Percentiles rank a stretch among this genome's conserved stretches.
phyloP scores from a whole-genome alignment of 1,140 invertebrate genomes.

The Schmidtea mediterranea region DNA sequence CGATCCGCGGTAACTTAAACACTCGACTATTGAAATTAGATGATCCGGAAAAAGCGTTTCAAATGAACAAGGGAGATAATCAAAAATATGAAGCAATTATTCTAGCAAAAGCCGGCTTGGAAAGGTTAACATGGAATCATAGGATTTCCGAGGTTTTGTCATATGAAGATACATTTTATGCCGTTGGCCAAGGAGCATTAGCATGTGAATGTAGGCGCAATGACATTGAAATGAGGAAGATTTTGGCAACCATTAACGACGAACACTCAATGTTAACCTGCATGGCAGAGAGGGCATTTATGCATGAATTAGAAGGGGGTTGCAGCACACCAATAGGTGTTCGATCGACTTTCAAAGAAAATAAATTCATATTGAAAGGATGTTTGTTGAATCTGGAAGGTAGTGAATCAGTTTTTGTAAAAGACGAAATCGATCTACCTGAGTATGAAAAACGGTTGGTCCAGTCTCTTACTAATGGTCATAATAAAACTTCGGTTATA shows the following conservation, averaged over 20 bases:
- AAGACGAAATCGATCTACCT: too few relatives aligned
- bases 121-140: constrained; percentile 55
- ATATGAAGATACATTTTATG: constrained; percentile 46
- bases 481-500: too few relatives aligned
- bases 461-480: too few relatives aligned
- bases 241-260: neutral
- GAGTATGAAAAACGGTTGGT: too few relatives aligned
- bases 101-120: constrained; percentile 58
- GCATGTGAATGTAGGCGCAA: constrained; percentile 60
- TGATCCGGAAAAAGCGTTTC: neutral
- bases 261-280: neutral
- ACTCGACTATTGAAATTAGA: constrained; percentile 50
- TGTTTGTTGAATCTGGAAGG: too few relatives aligned
- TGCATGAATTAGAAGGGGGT: neutral
- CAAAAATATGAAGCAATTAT: constrained; percentile 37
- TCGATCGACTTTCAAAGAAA: too few relatives aligned
- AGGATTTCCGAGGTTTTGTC: constrained; percentile 48
- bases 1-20: constrained; percentile 37
- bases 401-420: too few relatives aligned
- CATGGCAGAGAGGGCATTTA: neutral
- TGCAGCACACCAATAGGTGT: neutral
- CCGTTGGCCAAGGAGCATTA: constrained; percentile 75
- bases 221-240: constrained; percentile 25
- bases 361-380: too few relatives aligned
- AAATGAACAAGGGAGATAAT: too few relatives aligned